phyloP scores from a whole-genome alignment of 2,113 vertebrate genomes.

The Centropristis striata region DNA sequence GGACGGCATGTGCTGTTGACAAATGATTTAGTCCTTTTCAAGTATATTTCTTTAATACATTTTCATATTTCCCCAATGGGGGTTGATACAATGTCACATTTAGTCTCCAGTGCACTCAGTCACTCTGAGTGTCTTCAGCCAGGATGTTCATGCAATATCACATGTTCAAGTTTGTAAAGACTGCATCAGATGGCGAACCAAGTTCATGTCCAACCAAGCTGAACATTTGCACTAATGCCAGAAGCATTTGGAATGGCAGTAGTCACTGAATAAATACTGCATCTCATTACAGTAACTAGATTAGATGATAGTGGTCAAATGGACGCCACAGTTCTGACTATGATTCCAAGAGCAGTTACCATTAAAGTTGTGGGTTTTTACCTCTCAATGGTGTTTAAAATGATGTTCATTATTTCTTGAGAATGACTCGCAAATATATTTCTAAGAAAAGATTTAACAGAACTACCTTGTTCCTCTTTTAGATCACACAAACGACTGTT shows the following conservation, averaged over 20 bases:
- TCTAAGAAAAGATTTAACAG: not conserved
- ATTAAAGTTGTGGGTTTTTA: not conserved
- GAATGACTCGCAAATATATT: slow-evolving; percentile 6
- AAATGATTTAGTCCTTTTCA: slow-evolving; percentile 10
- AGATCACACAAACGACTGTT: not conserved
- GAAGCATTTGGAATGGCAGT: not conserved
- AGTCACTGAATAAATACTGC: slow-evolving; percentile 11
- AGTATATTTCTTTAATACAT: not conserved
- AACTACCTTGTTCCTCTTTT: slow-evolving; percentile 21
- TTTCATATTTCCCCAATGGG: not conserved
- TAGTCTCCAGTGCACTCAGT: not conserved
- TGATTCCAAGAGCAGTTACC: not conserved
- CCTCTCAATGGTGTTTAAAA: not conserved
- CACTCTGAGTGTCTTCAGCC: no score
- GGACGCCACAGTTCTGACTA: slow-evolving; percentile 8
- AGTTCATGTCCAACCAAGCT: slow-evolving; percentile 29
- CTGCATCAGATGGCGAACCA: slow-evolving; percentile 11
- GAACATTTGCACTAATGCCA: slow-evolving; percentile 30
- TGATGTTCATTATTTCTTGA: not conserved
- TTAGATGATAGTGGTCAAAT: slow-evolving; percentile 5
- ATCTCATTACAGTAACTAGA: slow-evolving; percentile 27
- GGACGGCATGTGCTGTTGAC: not conserved
- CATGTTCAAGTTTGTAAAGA: not conserved
- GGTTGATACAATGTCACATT: slow-evolving; percentile 1
- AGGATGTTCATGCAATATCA: not conserved